Percentiles rank a stretch among this genome's conserved stretches.
Conservation (phyloP, 53 echinoderm and acorn worm species). For the Stichopus horrens region DNA sequence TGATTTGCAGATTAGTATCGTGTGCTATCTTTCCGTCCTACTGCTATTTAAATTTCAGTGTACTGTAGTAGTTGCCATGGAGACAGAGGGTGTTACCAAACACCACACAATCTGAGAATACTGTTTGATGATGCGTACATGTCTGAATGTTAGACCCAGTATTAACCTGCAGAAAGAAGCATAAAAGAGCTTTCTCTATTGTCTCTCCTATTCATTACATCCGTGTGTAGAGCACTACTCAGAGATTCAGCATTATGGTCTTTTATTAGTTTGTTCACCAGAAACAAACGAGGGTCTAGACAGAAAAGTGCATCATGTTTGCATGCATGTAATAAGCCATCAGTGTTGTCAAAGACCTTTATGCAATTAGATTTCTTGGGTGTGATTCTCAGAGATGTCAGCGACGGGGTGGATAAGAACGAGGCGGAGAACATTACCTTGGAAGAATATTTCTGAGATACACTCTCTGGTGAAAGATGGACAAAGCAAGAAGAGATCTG, state of each 20-base stretch:
- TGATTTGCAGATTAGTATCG: too few species aligned
- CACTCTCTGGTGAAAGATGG: too few species aligned
- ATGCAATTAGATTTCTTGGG: neutral
- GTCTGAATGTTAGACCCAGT: neutral
- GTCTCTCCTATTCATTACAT: too few species aligned
- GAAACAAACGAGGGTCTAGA: neutral
- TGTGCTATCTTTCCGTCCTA: neutral
- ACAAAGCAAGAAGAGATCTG: too few species aligned
- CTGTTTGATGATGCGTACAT: neutral
- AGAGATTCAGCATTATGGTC: too few species aligned
- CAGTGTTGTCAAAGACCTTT: neutral
- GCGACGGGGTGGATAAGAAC: neutral
- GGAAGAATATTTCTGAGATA: neutral
- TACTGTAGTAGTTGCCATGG: neutral
- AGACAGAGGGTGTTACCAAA: neutral
- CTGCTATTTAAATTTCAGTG: neutral
- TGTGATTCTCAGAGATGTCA: neutral
- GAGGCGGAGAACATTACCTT: neutral
- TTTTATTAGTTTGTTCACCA: too few species aligned
- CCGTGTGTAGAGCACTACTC: too few species aligned
- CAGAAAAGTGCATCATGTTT: constrained; percentile 12
- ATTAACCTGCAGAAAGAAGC: neutral
- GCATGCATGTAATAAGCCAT: neutral
- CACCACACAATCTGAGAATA: neutral
- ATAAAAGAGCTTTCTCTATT: neutral